Base-by-base conservation (phyloP, 1,140 invertebrate species). In the Platyura marginata region DNA sequence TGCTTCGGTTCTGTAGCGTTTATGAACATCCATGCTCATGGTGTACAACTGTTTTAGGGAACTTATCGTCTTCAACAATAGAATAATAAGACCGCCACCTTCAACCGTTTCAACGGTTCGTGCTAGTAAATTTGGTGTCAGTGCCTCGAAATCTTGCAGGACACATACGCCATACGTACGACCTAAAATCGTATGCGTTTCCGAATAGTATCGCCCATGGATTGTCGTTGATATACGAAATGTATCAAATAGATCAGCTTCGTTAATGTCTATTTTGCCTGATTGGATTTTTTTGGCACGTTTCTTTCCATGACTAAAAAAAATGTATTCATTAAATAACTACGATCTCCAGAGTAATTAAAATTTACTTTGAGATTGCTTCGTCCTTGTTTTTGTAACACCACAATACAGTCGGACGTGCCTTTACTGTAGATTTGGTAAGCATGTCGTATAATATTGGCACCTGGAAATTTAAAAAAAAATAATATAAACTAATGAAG, bases 11-110 rank as follows among this genome's bases (percentile, higher is more conserved):
- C 94, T 73, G 49, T 78, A 93, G 51, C 94, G 72, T 49, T 88
- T 77, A 72, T 99, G 96, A 10, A 98, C 91, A 74, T 99, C 95
- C 96, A 99, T 99, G 46, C 79, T 79, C 71, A 99, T 84, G 3
- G 93, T 89, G 56, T 90, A 97, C 0, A 99, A 68, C 58, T 99
- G 93, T 59, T 89, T 83, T 5, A 99, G 64, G 0, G 93, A 98
- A 37, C 74, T 71, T 46, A 99, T 69, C 21, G 77, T 77, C 56
- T 86, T 77, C 1, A 98, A 64, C 8, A 99, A 62, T 43, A 98
- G 69, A 25, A 98, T 74, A 44, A 99, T 79, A 0, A 98, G 52
- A 18, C 96, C 96, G 45, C 96, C 95, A 42, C 96, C 95, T 72
- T 98, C 91, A 1, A 98, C 89, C 1, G 96, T 99, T 72, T 99